Evolutionary conservation across 2,888 invertebrate species (phyloP), one percentile per base, ranked within the genome.

Genomic region (Thyatira batis): DNA sequence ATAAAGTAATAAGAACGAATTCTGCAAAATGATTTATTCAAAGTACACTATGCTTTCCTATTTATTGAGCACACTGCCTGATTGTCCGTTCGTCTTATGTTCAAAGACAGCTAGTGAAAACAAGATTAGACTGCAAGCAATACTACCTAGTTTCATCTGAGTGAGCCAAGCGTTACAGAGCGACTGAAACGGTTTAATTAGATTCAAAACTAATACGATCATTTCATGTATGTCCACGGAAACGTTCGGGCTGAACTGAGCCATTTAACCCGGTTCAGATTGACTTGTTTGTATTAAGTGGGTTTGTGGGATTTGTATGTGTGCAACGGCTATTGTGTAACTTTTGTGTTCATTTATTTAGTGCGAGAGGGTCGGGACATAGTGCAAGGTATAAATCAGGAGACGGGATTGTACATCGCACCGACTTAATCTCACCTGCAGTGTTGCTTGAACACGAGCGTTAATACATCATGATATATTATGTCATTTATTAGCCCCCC

Each of bases 381-480:
- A 72, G 73, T 73, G 78, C 74, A 74, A 66, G 67, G 66, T 73
- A 82, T 83, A 83, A 84, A 83, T 84, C 84, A 84, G 69, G 69
- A 55, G 61, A 55, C 67, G 58, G 71, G 67, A 67, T 72, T 73
- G 73, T 69, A 77, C 72, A 74, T 73, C 69, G 73, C 70, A 68
- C 63, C 73, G 65, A 73, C 80, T 78, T 84, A 84, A 84, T 83
- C 83, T 83, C 80, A 52, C 52, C 52, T 52, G 52, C 39, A 48
- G 20, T 46, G 39, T 52, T 11, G 30, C 20, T 13, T 17, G 33
- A 52, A 21, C 51, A 46, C 51, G 50, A n/a, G 27, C 39, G 10
- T 48, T 52, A 51, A 52, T 52, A 48, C 39, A 13, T 76, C 73
- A 79, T 86, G 84, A 85, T 86, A 80, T 85, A 87, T 86, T 70